Conservation (phyloP, 2,113 vertebrate genomes). For the Corythornis madagascariensis region DNA sequence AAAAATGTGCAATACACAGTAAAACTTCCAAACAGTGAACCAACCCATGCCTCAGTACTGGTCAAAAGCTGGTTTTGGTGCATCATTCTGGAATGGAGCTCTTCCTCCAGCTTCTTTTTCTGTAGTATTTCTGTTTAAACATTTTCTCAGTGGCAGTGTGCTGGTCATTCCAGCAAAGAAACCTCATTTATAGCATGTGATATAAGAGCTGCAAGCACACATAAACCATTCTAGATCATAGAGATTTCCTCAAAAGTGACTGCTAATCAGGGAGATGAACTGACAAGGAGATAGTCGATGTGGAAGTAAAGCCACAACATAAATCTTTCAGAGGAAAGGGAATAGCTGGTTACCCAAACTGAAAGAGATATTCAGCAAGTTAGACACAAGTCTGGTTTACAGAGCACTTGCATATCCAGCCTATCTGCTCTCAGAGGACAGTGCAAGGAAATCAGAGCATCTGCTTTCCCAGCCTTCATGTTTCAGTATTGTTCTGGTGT, state of each 20-base stretch:
- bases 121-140: neutral
- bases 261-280: neutral
- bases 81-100: neutral
- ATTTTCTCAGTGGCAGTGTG: neutral
- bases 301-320: neutral
- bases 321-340: neutral
- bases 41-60: rapidly evolving
- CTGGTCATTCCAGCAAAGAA: neutral
- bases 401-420: neutral
- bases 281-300: neutral
- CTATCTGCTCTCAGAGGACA: neutral
- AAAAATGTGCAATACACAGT: neutral
- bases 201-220: neutral
- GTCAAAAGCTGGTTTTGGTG: neutral
- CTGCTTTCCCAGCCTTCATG: neutral
- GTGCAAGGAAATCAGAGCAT: neutral
- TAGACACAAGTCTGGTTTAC: neutral
- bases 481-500: neutral
- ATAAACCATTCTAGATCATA: neutral
- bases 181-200: neutral
- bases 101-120: neutral
- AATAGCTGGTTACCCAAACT: neutral
- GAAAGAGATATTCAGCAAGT: neutral
- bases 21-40: neutral
- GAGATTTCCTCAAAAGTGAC: neutral